phyloP scores from a whole-genome alignment of 1,140 invertebrate genomes.

The Leptinotarsa texana region DNA sequence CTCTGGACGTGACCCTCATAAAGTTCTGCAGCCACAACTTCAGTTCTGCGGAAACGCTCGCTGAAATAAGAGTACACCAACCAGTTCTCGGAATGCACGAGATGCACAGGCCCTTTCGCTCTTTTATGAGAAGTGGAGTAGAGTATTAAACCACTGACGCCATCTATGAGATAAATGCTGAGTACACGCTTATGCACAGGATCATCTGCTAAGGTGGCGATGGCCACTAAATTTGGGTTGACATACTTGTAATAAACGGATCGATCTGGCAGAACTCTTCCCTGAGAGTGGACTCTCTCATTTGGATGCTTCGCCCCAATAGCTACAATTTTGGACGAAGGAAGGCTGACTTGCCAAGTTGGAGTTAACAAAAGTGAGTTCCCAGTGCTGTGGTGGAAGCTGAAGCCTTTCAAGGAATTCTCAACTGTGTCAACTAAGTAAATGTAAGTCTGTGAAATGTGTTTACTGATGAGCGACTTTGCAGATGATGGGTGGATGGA shows the following conservation, averaged over 20 bases:
- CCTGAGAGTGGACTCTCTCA: conserved; percentile 94
- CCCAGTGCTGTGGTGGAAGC: conserved; percentile 53
- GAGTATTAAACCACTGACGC: conserved; percentile 81
- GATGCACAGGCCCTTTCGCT: conserved; percentile 79
- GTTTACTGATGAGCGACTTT: conserved; percentile 54
- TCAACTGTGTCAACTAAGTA: conserved; percentile 56
- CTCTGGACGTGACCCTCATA: conserved; percentile 90
- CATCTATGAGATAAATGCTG: conserved; percentile 79
- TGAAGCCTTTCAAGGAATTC: conserved; percentile 72
- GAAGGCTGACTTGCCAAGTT: conserved; percentile 75
- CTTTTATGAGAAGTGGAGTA: conserved; percentile 77
- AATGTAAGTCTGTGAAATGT: conserved; percentile 69
- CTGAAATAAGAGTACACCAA: conserved; percentile 93
- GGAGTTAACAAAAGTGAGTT: conserved; percentile 50
- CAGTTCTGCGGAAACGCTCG: conserved; percentile 88
- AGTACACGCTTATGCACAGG: conserved; percentile 72
- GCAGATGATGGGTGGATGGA: conserved; percentile 69
- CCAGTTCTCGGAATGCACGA: conserved; percentile 98
- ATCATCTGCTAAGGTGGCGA: conserved; percentile 80
- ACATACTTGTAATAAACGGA: conserved; percentile 98
- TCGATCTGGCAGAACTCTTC: conserved; percentile 90
- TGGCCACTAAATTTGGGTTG: conserved; percentile 94
- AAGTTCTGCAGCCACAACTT: conserved; percentile 90
- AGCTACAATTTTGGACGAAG: conserved; percentile 70
- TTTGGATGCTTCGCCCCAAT: conserved; percentile 71